Evolutionary conservation across 1,140 invertebrate species (phyloP), one percentile per base, ranked within the genome.

Genomic region (Polypedilum pembai): DNA sequence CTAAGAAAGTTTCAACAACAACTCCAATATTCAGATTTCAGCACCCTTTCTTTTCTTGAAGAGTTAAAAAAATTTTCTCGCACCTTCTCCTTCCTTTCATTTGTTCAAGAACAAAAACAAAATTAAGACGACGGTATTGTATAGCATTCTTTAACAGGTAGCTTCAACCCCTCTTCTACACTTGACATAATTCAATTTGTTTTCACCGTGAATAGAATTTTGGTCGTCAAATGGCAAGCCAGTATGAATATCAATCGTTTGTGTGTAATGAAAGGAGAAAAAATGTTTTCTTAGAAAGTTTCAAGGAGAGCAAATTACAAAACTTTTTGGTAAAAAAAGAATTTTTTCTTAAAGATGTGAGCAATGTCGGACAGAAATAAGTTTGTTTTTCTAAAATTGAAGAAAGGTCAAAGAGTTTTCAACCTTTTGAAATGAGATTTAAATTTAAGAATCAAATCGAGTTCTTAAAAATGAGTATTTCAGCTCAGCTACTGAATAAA

Each of bases 131-230:
- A 56, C 45, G n/a, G 45, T 33, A 33, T 33, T 33, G 24, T 33
- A 33, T 1, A 33, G 24, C 24, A 33, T 33, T 33, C 24, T 33
- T 33, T 33, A 33, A 33, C 45, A 56, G 45, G 45, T 33, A 33
- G 2, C 12, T 56, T 15, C 12, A 56, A n/a, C n/a, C 45, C 10
- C 45, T 56, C 12, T 33, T 33, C 24, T 33, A 56, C 15, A n/a
- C 45, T 56, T 56, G 45, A 56, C 45, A 56, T 56, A 56, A 15
- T 56, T 56, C 45, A 56, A 56, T 56, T 56, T 56, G 45, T 56
- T 12, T 56, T 56, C 45, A 56, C 45, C 8, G 3, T 56, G 45
- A 56, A 56, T 56, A 56, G n/a, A 33, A 33, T 33, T 33, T 33
- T n/a, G 45, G 45, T 56, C 45, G 8, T 56, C 45, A 56, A 56